A percentile compares a stretch with the other conserved stretches of the same genome.
phyloP scores from a whole-genome alignment of 2,113 vertebrate species.

The Chloroceryle aenea region DNA sequence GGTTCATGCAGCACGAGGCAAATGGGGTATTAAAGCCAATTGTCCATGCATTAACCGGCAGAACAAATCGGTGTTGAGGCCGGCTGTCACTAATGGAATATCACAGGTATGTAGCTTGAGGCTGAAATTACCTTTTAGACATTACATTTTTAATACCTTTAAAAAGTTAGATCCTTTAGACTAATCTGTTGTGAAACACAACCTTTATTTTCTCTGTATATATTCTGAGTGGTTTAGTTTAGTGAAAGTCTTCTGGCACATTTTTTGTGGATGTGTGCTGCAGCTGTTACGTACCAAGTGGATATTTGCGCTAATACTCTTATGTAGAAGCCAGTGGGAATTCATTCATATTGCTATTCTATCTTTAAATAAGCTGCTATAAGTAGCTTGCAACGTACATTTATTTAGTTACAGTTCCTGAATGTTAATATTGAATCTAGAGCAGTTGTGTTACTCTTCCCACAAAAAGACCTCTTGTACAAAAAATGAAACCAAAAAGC shows the following conservation, averaged over 20 bases:
- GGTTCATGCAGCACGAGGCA: conserved; percentile 96
- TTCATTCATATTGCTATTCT: background rate
- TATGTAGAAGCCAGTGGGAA: background rate
- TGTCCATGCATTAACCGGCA: conserved; percentile 96
- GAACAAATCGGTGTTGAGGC: conserved; percentile 88
- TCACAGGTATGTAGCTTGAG: conserved; percentile 85
- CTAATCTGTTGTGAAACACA: background rate
- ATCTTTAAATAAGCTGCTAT: background rate
- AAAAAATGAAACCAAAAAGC: background rate
- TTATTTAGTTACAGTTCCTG: background rate
- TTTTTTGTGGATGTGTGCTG: background rate
- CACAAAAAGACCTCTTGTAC: background rate
- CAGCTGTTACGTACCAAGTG: background rate
- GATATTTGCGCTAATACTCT: background rate
- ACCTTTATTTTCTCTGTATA: background rate
- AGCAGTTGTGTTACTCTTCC: background rate
- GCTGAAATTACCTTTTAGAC: background rate
- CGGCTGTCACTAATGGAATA: conserved; percentile 93
- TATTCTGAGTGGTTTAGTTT: background rate
- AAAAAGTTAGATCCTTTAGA: background rate
- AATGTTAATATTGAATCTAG: background rate
- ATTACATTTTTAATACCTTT: background rate
- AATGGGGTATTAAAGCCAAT: conserved; percentile 99
- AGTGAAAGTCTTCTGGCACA: background rate
- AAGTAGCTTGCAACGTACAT: background rate